Evolutionary conservation across 2,797 vertebrate genomes (phyloP).

Genomic region (Acanthiza pusilla): DNA sequence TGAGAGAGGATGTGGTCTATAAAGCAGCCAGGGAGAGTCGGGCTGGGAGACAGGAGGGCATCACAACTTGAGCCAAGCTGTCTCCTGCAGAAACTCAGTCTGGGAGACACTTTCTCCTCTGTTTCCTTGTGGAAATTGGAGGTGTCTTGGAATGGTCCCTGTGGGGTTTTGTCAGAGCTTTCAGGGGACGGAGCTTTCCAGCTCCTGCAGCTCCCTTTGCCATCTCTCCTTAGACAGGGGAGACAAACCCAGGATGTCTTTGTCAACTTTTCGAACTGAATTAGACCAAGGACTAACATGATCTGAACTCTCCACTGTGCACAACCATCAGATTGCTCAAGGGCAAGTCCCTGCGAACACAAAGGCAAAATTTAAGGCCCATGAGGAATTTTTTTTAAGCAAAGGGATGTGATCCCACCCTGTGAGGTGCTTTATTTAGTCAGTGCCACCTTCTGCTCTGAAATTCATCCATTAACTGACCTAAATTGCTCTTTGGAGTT

Average conservation of each 20-base stretch:
- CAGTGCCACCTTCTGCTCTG: not conserved
- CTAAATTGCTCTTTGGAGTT: not conserved
- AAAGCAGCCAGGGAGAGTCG: not conserved
- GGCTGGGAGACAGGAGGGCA: not conserved
- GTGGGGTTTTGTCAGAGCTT: not conserved
- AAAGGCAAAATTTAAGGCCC: not conserved
- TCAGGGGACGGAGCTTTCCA: not conserved
- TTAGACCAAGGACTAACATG: not conserved
- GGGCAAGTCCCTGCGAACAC: not conserved
- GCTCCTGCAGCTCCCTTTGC: not conserved
- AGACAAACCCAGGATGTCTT: slow-evolving; percentile 9
- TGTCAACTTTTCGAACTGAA: not conserved
- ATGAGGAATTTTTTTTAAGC: not conserved
- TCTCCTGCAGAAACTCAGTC: not conserved
- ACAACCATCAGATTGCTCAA: not conserved
- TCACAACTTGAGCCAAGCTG: not conserved
- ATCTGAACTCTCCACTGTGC: not conserved
- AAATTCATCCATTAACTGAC: not conserved
- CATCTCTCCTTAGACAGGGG: not conserved
- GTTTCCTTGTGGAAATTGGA: not conserved
- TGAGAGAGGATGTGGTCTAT: not conserved
- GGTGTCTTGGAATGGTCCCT: not conserved
- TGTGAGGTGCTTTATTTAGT: not conserved
- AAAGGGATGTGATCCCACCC: not conserved
- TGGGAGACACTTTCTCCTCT: not conserved